Percentiles rank a stretch among this genome's conserved stretches.
These are phyloP conservation scores for Mastacembelus armatus DNA, from an alignment of 2,797 vertebrate genomes.

Conservation along the genomic window DNA sequence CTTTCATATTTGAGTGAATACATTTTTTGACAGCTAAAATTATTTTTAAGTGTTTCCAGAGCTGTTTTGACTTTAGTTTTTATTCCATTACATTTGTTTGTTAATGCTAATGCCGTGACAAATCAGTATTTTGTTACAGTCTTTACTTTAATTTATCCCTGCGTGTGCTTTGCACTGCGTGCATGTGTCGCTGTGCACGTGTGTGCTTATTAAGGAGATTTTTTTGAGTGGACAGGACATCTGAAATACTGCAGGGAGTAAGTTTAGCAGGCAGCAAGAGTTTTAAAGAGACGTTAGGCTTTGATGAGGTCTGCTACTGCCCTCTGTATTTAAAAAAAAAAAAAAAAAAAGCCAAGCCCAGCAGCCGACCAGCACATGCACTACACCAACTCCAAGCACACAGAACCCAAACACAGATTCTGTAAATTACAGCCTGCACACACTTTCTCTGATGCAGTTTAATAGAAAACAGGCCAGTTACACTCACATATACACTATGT, in stretches of 20 bases:
- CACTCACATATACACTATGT: slow-evolving; percentile 8
- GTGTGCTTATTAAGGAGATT: slow-evolving; percentile 25
- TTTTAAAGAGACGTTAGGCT: slow-evolving; percentile 60
- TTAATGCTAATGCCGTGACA: neutral
- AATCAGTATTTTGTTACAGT: neutral
- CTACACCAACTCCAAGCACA: slow-evolving; percentile 39
- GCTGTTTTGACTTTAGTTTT: neutral
- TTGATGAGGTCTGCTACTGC: slow-evolving; percentile 70
- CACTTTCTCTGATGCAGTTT: slow-evolving; percentile 64
- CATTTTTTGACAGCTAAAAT: too few species aligned
- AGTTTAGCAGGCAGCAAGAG: slow-evolving; percentile 36
- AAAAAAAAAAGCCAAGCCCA: slow-evolving; percentile 37
- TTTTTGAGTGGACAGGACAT: slow-evolving; percentile 55
- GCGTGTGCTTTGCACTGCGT: neutral
- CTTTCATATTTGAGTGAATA: too few species aligned
- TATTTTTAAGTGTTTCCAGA: too few species aligned
- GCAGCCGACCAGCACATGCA: slow-evolving; percentile 32
- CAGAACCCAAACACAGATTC: slow-evolving; percentile 60
- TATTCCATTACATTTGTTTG: neutral
- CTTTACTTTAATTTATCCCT: slow-evolving; percentile 1
- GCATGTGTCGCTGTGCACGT: slow-evolving; percentile 6
- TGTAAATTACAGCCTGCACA: slow-evolving; percentile 61
- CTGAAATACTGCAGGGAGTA: slow-evolving; percentile 50
- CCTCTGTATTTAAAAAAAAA: slow-evolving; percentile 51
- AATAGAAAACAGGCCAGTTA: slow-evolving; percentile 54